Evolutionary conservation across 2,797 vertebrate species (phyloP).

Genomic region (Diplodus sargus): DNA sequence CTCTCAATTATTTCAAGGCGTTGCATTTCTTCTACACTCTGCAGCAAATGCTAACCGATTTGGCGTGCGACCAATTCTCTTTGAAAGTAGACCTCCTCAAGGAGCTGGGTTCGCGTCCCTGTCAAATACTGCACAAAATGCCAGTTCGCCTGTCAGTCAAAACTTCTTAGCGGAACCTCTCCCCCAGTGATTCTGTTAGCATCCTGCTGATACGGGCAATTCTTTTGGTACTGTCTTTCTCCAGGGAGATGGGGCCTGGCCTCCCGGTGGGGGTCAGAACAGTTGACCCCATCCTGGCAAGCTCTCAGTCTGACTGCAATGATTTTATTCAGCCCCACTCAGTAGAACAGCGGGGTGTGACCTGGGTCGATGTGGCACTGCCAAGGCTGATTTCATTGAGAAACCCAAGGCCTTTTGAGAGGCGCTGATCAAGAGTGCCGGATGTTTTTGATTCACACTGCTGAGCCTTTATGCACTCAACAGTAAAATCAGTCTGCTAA

Average conservation of each 20-base stretch:
- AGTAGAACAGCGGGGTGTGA: constrained; percentile 75
- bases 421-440: constrained; percentile 67
- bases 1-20: background rate
- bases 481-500: constrained; percentile 59
- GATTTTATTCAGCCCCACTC: constrained; percentile 76
- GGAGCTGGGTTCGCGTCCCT: constrained; percentile 54
- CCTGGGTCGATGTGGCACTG: constrained; percentile 68
- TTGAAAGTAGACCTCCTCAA: constrained; percentile 52
- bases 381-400: constrained; percentile 68
- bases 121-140: constrained; percentile 65
- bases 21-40: constrained; percentile 6
- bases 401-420: constrained; percentile 60
- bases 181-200: constrained; percentile 41
- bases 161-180: constrained; percentile 40
- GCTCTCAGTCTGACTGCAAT: constrained; percentile 59
- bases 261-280: constrained; percentile 66
- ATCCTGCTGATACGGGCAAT: constrained; percentile 60
- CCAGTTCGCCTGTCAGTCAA: constrained; percentile 64
- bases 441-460: constrained; percentile 75
- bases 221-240: constrained; percentile 39
- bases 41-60: constrained; percentile 30
- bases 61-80: constrained; percentile 38
- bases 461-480: constrained; percentile 59
- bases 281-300: constrained; percentile 68
- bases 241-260: constrained; percentile 62